Conservation (phyloP, 2,113 vertebrate genomes). For the Terrapene triunguis region DNA sequence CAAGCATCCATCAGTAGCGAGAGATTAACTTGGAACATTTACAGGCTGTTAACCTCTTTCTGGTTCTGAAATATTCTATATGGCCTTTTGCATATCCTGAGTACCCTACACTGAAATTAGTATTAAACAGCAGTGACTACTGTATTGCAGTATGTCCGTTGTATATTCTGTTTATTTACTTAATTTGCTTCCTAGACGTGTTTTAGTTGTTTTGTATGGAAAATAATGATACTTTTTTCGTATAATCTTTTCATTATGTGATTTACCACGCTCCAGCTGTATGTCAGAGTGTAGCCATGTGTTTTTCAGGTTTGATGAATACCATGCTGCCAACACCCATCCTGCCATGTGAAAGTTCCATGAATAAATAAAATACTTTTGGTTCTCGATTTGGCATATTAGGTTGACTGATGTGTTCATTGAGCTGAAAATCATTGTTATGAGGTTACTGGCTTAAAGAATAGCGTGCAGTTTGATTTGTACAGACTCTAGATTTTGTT, state of each 20-base stretch:
- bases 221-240: neutral
- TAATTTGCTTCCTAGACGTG: neutral
- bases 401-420: neutral
- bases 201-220: slow-evolving; percentile 11
- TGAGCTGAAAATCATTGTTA: neutral
- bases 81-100: accelerated
- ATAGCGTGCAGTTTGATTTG: neutral
- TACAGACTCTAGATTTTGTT: neutral
- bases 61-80: neutral
- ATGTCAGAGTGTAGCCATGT: neutral
- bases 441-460: neutral
- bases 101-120: neutral
- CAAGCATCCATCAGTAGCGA: neutral
- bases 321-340: neutral
- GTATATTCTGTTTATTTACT: neutral
- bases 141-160: neutral
- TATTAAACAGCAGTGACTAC: neutral
- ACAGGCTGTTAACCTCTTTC: neutral
- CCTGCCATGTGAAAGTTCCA: neutral
- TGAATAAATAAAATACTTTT: neutral
- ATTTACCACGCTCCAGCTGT: neutral
- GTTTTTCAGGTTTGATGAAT: neutral
- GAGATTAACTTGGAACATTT: accelerated
- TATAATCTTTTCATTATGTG: neutral
- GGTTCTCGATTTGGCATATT: neutral